Evolutionary conservation across 2,797 vertebrate genomes (phyloP).

Genomic region (Lagodon rhomboides): DNA sequence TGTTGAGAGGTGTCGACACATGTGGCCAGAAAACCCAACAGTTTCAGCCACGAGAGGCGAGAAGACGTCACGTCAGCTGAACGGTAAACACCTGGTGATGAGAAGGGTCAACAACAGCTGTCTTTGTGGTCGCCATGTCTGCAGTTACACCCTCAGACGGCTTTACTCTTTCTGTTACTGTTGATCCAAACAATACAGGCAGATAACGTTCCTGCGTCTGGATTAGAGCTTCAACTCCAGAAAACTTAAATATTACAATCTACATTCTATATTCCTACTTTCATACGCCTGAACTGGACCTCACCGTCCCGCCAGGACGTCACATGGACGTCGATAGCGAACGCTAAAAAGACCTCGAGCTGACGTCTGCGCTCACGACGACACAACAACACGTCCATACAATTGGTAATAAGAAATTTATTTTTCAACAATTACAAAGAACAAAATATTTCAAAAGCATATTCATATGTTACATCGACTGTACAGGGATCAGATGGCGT

Average conservation of each 20-base stretch:
- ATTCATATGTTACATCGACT: slow-evolving; percentile 92
- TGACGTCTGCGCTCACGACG: no score
- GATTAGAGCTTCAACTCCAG: no score
- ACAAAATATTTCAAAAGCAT: slow-evolving; percentile 85
- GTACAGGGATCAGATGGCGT: slow-evolving; percentile 93
- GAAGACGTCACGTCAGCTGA: no score
- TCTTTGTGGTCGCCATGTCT: neutral
- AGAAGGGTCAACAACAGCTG: slow-evolving; percentile 1
- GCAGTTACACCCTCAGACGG: neutral
- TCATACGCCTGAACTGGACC: no score
- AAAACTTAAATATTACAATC: no score
- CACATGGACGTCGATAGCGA: no score
- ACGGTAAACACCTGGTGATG: neutral
- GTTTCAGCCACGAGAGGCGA: neutral
- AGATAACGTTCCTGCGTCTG: no score
- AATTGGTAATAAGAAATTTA: slow-evolving; percentile 86
- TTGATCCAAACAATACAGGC: no score
- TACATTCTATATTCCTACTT: no score
- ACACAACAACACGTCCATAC: slow-evolving; percentile 29
- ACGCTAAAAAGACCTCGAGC: no score
- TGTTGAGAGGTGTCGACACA: neutral
- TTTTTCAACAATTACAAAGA: slow-evolving; percentile 86
- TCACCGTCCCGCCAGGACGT: no score
- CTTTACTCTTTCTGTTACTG: no score
- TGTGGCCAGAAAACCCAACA: neutral